Conservation (phyloP, 2,113 vertebrate genomes). For the human (Homo sapiens) region DNA sequence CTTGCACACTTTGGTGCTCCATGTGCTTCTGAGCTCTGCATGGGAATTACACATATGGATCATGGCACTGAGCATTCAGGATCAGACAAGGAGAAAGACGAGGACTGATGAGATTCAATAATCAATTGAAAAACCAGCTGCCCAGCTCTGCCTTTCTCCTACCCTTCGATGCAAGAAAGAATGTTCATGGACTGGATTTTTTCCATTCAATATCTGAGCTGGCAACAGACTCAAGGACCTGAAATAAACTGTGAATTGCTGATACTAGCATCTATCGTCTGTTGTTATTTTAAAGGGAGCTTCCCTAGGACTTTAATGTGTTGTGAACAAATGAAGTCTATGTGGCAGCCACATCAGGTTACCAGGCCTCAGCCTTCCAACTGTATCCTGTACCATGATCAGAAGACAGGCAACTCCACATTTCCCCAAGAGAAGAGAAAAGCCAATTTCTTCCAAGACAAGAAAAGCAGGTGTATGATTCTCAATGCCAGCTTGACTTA, state of each 20-base stretch:
- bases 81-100: not conserved
- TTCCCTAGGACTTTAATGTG: not conserved
- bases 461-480: not conserved
- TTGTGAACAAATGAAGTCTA: not conserved
- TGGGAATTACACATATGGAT: not conserved
- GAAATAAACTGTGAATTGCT: not conserved
- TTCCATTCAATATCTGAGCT: not conserved
- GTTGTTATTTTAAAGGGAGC: not conserved
- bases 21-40: not conserved
- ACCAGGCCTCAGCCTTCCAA: not conserved
- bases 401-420: not conserved
- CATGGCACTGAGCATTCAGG: not conserved
- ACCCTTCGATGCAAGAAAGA: not conserved
- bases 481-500: not conserved
- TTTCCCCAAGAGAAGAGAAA: not conserved
- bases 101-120: not conserved
- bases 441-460: not conserved
- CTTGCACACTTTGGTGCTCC: not conserved
- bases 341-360: rapidly evolving
- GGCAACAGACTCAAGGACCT: not conserved
- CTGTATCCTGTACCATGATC: rapidly evolving
- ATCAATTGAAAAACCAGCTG: not conserved
- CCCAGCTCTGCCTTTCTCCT: not conserved
- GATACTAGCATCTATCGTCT: not conserved
- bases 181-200: not conserved